Percentiles rank a stretch among this genome's conserved stretches.
Conservation (phyloP, 2,888 invertebrate species). For the Iselma pallidipennis region DNA sequence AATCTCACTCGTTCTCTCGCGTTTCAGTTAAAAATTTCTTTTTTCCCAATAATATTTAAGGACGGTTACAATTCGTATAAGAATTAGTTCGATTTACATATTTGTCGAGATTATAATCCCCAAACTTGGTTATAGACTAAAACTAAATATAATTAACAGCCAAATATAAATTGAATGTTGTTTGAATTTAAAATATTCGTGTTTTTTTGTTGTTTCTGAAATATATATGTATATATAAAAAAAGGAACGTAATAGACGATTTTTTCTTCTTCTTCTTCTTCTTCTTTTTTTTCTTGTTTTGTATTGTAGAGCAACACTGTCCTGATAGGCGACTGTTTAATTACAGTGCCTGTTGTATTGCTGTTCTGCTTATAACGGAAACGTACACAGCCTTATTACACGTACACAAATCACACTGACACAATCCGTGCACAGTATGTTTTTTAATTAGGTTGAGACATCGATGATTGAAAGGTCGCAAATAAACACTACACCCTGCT, state of each 20-base stretch:
- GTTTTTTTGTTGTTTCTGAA: constrained; percentile 32
- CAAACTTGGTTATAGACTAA: constrained; percentile 42
- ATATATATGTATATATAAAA: constrained; percentile 24
- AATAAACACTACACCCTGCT: constrained; percentile 57
- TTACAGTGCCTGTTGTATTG: constrained; percentile 27
- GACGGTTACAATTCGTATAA: constrained; percentile 54
- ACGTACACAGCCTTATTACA: constrained; percentile 58
- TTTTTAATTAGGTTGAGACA: constrained; percentile 47
- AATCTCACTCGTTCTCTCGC: neutral
- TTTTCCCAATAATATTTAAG: constrained; percentile 38
- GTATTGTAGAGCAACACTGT: constrained; percentile 40
- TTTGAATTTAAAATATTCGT: constrained; percentile 34
- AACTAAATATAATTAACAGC: constrained; percentile 38
- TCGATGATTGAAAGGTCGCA: constrained; percentile 57
- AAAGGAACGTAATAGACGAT: constrained; percentile 42
- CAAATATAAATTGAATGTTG: constrained; percentile 13
- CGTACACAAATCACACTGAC: constrained; percentile 57
- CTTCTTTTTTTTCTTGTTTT: neutral
- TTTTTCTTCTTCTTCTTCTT: constrained; percentile 1
- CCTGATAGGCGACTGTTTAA: constrained; percentile 22
- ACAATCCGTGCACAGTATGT: constrained; percentile 56
- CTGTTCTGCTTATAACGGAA: constrained; percentile 51
- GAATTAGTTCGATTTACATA: constrained; percentile 18
- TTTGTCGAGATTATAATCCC: constrained; percentile 29
- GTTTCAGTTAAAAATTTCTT: neutral